Percentiles rank a stretch among this genome's conserved stretches.
phyloP scores from a whole-genome alignment of 2,113 vertebrate species.

The Caloenas nicobarica region DNA sequence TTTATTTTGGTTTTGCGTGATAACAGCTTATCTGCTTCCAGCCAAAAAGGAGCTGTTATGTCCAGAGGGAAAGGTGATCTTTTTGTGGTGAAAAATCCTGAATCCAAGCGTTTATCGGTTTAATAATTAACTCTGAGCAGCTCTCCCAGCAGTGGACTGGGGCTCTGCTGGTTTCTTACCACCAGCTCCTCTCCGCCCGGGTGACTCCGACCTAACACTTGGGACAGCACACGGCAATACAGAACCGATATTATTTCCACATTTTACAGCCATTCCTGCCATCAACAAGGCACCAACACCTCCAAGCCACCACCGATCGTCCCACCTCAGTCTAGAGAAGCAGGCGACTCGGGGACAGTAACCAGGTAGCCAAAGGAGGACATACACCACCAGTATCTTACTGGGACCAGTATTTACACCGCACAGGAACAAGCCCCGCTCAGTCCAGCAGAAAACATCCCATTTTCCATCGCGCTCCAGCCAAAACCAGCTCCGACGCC shows the following conservation, averaged over 20 bases:
- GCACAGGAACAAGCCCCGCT: background rate
- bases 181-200: background rate
- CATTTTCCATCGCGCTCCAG: background rate
- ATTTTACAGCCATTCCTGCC: background rate
- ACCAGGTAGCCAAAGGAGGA: background rate
- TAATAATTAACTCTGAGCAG: background rate
- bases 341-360: background rate
- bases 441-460: background rate
- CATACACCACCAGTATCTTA: background rate
- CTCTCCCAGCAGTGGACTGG: background rate
- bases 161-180: background rate
- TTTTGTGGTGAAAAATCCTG: background rate
- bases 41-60: background rate
- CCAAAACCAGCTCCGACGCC: background rate
- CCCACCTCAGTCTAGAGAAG: background rate
- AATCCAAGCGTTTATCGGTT: background rate
- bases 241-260: background rate
- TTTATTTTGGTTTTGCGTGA: background rate
- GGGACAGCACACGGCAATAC: background rate
- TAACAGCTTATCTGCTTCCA: rapidly evolving
- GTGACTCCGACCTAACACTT: background rate
- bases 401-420: background rate
- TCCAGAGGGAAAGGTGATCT: background rate
- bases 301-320: background rate
- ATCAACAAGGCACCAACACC: background rate